Evolutionary conservation across 2,797 vertebrate genomes (phyloP).

Genomic region (Rhincodon typus): DNA sequence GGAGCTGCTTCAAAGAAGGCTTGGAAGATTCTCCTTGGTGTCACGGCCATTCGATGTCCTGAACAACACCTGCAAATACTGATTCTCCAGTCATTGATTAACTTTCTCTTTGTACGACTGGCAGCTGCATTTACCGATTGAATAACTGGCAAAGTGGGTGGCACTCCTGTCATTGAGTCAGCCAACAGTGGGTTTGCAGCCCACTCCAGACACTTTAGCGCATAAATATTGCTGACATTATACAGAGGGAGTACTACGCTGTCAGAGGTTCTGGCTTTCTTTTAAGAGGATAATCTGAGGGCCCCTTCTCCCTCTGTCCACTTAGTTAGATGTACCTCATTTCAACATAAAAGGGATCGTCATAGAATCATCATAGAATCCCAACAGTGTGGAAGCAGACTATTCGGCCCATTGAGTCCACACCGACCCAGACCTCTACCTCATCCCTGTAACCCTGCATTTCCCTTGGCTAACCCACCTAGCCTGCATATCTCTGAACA

Average conservation of each 20-base stretch:
- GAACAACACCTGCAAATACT: neutral
- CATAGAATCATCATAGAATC: no score
- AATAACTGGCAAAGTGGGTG: neutral
- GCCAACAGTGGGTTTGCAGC: neutral
- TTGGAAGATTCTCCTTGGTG: neutral
- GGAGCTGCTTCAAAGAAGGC: neutral
- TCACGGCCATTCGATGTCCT: neutral
- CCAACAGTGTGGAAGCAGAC: no score
- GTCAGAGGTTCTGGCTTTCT: neutral
- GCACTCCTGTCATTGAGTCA: neutral
- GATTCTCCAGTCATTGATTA: neutral
- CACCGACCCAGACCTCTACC: no score
- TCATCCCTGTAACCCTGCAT: no score
- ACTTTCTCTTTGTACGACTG: neutral
- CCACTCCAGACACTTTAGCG: neutral
- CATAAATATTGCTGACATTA: no score
- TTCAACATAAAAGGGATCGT: neutral
- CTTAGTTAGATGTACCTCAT: neutral
- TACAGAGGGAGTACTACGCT: neutral
- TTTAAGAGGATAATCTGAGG: neutral
- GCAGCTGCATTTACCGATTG: neutral
- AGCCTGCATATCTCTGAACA: no score
- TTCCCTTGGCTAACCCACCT: no score
- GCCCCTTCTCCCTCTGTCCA: neutral
- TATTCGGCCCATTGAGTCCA: no score